A percentile compares a stretch with the other conserved stretches of the same genome.
Conservation (phyloP, 1,140 invertebrate genomes). For the Hylaeus volcanicus region DNA sequence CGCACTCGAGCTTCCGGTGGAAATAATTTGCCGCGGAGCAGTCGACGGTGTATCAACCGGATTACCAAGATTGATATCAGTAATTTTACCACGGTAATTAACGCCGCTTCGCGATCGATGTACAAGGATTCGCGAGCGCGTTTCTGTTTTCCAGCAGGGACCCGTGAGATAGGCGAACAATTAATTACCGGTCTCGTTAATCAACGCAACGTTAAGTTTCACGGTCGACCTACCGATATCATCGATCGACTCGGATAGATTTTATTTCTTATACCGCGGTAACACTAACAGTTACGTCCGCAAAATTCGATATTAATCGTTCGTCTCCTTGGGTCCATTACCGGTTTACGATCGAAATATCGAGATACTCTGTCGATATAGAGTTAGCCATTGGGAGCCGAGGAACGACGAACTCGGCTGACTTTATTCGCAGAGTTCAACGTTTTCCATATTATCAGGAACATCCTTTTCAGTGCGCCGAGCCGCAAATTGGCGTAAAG, state of each 20-base stretch:
- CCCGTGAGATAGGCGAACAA: conserved; percentile 34
- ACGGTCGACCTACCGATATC: conserved; percentile 15
- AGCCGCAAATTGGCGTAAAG: conserved; percentile 71
- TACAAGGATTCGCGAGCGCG: conserved; percentile 31
- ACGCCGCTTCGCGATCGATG: conserved; percentile 40
- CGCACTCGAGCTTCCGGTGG: conserved; percentile 46
- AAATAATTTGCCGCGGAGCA: conserved; percentile 51
- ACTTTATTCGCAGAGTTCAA: conserved; percentile 57
- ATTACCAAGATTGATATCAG: conserved; percentile 65
- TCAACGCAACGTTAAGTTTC: conserved; percentile 31
- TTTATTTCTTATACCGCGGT: too few relatives aligned
- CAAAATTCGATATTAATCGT: too few relatives aligned
- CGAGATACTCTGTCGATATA: too few relatives aligned
- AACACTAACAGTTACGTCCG: too few relatives aligned
- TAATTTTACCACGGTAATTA: conserved; percentile 71
- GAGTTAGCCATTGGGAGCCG: conserved; percentile 29
- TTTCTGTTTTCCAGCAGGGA: conserved; percentile 44
- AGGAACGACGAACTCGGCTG: conserved; percentile 43
- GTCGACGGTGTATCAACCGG: conserved; percentile 31
- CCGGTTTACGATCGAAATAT: neutral
- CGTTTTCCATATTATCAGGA: conserved; percentile 68
- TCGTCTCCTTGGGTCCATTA: too few relatives aligned
- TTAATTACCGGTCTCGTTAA: conserved; percentile 52
- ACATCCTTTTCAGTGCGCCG: conserved; percentile 72
- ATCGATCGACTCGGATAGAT: neutral